Evolutionary conservation across 2,888 invertebrate species (phyloP), one percentile per base, ranked within the genome.

Genomic region (Desoria tigrina): DNA sequence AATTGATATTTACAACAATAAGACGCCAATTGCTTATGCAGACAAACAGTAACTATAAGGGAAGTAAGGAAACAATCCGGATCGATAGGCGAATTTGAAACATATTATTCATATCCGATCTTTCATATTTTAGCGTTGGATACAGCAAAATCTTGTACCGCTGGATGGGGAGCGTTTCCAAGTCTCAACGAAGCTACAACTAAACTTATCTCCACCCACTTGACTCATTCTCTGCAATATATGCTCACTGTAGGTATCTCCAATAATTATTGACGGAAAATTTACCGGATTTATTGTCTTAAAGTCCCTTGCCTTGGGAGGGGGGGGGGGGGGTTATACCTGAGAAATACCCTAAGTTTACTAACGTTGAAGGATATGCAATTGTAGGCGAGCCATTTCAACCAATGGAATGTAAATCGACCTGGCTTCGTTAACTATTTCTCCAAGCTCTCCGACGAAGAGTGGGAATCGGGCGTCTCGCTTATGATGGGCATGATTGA

Each of bases 371-470:
- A 39, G 16, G 39, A 16, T 39, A 9, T 23, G 9, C 11, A 42
- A 39, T 39, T 9, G 9, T 42, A 76, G 76, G 69, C 69, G 9
- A 74, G 62, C 42, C 66, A 71, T 49, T 76, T 74, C 64, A 69
- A 68, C 42, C 58, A 70, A 61, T 74, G 72, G 74, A 66, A 71
- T 14, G 32, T 51, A 1, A 62, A 74, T 21, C 56, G 76, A 2
- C 68, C 69, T 54, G 76, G 76, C 28, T 74, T 76, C 51, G 63
- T 65, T 1, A 50, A 50, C 2, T 74, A 65, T 60, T 76, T 74
- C 37, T 23, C 51, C 14, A 72, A 74, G 56, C 58, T 73, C 1
- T 71, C 76, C 1, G 76, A 76, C 45, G 65, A 61, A 4, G 61
- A 68, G 27, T 76, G 73, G 73, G 59, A 76, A 11, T 68, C 74